Conservation (phyloP, 2,888 invertebrate species). For the Parnassius orleans region DNA sequence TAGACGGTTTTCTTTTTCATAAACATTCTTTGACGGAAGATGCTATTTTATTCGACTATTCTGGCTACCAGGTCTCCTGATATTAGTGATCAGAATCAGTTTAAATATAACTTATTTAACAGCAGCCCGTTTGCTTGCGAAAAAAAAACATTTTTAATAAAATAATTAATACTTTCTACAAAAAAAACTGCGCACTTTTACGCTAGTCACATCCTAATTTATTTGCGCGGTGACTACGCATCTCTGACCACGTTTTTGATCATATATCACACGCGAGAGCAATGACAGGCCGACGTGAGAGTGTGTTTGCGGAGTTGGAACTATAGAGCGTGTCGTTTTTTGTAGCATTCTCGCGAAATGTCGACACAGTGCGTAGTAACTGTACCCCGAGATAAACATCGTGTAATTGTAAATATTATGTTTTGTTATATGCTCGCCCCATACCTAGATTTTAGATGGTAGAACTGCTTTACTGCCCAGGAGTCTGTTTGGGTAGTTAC, state of each 20-base stretch:
- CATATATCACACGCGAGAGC: conserved; percentile 1
- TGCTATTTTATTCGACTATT: no score
- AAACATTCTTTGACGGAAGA: no score
- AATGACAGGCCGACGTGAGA: conserved; percentile 1
- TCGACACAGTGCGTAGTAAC: neutral
- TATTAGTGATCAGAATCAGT: no score
- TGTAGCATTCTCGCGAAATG: conserved; percentile 7
- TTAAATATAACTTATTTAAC: neutral
- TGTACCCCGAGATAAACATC: neutral
- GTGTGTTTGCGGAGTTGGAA: neutral
- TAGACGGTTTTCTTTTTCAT: no score
- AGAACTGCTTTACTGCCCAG: no score
- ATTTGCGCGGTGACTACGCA: neutral
- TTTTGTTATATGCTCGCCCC: no score
- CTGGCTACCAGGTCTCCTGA: no score
- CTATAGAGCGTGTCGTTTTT: conserved; percentile 4
- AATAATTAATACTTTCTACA: no score
- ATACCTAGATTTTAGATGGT: no score
- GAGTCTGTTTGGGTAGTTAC: no score
- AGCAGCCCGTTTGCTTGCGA: neutral
- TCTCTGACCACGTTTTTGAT: neutral
- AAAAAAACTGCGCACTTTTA: neutral
- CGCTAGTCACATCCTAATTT: neutral
- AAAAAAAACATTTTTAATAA: neutral
- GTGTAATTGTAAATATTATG: no score